These are phyloP conservation scores for Hemiscyllium ocellatum DNA, from an alignment of 2,113 vertebrate species.

Conservation along the genomic window DNA sequence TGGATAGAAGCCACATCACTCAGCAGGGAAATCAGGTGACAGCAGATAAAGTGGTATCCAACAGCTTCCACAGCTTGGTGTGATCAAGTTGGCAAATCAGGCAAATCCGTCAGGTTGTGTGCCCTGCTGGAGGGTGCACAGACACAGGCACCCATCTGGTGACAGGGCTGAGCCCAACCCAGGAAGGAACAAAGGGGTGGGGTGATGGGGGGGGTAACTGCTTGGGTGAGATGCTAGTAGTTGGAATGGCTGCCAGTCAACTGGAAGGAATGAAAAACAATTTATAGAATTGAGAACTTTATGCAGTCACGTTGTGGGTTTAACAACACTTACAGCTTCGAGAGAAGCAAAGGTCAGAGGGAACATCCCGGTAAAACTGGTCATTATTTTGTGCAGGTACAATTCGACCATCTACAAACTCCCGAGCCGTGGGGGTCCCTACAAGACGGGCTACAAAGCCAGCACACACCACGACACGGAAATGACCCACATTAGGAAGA, in stretches of 20 bases:
- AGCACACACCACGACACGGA: conserved; percentile 53
- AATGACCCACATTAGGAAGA: conserved; percentile 45
- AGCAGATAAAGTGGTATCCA: background rate
- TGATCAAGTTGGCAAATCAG: background rate
- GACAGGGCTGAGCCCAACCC: background rate
- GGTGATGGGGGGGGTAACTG: background rate
- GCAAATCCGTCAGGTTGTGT: background rate
- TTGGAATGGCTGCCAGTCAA: background rate
- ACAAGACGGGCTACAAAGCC: conserved; percentile 59
- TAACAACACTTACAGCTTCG: background rate
- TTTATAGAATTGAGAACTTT: background rate
- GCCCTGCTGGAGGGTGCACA: background rate
- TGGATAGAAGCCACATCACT: background rate
- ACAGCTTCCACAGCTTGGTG: background rate
- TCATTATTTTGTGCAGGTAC: conserved; percentile 59
- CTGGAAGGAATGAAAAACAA: background rate
- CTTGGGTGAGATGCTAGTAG: background rate
- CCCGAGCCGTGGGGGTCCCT: conserved; percentile 60
- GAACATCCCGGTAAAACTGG: background rate
- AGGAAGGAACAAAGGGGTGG: background rate
- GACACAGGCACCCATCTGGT: background rate
- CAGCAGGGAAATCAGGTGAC: background rate
- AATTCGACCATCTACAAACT: conserved; percentile 73
- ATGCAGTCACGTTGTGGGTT: background rate
- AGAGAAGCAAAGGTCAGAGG: background rate